phyloP scores from a whole-genome alignment of 1,140 invertebrate species.

The Bombus confusus region DNA sequence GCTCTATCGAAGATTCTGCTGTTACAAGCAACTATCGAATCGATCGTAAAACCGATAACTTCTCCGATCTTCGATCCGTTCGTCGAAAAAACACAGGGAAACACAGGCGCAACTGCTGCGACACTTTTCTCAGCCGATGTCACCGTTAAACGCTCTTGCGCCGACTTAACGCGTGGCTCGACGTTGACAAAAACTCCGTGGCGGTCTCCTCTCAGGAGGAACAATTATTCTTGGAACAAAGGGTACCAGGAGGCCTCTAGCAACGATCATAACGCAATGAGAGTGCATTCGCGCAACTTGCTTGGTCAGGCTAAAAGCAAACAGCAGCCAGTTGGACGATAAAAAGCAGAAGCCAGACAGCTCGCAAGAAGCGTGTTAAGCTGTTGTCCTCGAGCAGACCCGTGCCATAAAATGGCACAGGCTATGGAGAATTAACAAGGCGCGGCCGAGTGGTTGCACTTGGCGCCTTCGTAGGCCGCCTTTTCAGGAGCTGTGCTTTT shows the following conservation, averaged over 20 bases:
- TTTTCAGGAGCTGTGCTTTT: not conserved
- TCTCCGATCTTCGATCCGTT: too few species aligned
- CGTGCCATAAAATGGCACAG: conserved; percentile 56
- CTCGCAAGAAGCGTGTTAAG: conserved; percentile 73
- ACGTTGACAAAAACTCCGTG: not conserved
- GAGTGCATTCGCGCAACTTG: not conserved
- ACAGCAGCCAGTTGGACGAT: not conserved
- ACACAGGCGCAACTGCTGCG: too few species aligned
- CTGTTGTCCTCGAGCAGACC: conserved; percentile 61
- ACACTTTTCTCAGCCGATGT: too few species aligned
- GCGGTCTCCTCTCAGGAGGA: not conserved
- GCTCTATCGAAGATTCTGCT: too few species aligned
- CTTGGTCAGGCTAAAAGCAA: conserved; percentile 1
- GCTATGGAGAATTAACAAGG: conserved; percentile 70
- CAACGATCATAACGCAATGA: not conserved
- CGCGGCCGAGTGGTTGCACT: conserved; percentile 55
- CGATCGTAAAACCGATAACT: too few species aligned
- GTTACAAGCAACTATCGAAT: too few species aligned
- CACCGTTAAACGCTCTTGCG: not conserved
- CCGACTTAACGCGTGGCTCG: too few species aligned
- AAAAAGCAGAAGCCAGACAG: conserved; percentile 66
- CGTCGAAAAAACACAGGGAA: too few species aligned
- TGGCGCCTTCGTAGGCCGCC: conserved; percentile 23
- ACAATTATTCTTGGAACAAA: not conserved
- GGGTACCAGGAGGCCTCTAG: too few species aligned